phyloP scores from a whole-genome alignment of 2,797 vertebrate genomes.

The Hydrophis major region DNA sequence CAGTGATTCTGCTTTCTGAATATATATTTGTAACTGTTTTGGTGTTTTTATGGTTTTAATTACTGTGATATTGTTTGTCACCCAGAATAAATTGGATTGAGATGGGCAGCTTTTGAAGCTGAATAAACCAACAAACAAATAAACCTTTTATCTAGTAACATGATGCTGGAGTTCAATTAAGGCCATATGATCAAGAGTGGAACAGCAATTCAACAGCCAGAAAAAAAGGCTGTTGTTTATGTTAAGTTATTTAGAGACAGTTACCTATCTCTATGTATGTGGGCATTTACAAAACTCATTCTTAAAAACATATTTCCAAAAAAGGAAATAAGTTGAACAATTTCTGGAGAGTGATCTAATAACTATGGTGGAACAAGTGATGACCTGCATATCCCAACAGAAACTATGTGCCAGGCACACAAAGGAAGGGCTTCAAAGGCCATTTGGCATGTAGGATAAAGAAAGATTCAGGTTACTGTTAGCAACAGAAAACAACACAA shows the following conservation, averaged over 20 bases:
- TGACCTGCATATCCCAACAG: neutral
- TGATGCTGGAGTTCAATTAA: slow-evolving; percentile 54
- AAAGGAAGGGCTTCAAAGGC: slow-evolving; percentile 59
- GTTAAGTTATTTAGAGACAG: neutral
- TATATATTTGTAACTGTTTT: slow-evolving; percentile 38
- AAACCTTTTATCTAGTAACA: slow-evolving; percentile 48
- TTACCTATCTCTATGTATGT: neutral
- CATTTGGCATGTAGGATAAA: slow-evolving; percentile 46
- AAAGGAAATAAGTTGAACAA: neutral
- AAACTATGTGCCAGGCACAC: slow-evolving; percentile 21
- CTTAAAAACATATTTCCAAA: neutral
- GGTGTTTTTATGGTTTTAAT: neutral
- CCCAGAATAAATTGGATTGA: neutral
- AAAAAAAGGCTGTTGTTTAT: slow-evolving; percentile 19
- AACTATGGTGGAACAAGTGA: rapidly evolving
- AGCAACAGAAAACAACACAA: slow-evolving; percentile 51
- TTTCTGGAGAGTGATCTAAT: neutral
- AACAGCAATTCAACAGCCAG: slow-evolving; percentile 30
- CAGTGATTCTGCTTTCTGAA: slow-evolving; percentile 61
- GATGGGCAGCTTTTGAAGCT: neutral
- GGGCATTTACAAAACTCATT: neutral
- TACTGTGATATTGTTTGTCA: neutral
- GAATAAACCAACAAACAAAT: neutral
- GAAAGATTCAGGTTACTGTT: slow-evolving; percentile 53
- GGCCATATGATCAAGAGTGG: slow-evolving; percentile 47